These are phyloP conservation scores for Elegia similella DNA, from an alignment of 2,888 invertebrate genomes.

Conservation along the genomic window DNA sequence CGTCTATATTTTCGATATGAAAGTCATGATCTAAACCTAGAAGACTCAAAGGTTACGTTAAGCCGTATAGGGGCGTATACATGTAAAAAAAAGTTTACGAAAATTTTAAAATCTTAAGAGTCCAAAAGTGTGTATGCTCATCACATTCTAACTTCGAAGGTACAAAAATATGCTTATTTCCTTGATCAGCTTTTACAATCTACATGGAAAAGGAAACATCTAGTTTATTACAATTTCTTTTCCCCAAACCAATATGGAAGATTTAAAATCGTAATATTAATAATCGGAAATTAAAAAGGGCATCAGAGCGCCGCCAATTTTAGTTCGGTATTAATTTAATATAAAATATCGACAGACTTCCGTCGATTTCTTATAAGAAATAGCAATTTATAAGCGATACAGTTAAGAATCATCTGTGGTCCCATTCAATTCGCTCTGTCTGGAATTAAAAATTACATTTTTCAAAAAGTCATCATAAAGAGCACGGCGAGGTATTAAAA, in stretches of 20 bases:
- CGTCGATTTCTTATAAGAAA: slow-evolving; percentile 70
- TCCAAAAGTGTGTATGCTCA: too few relatives aligned
- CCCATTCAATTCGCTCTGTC: slow-evolving; percentile 58
- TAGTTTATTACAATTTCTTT: not conserved
- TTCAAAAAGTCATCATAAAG: slow-evolving; percentile 81
- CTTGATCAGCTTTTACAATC: not conserved
- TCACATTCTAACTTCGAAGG: too few relatives aligned
- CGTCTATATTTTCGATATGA: too few relatives aligned
- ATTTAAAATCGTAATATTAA: slow-evolving; percentile 32
- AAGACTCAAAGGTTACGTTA: too few relatives aligned
- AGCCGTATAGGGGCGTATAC: too few relatives aligned
- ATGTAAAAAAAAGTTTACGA: too few relatives aligned
- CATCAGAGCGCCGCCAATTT: slow-evolving; percentile 56
- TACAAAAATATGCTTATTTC: not conserved
- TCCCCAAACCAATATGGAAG: not conserved
- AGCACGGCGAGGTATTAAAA: slow-evolving; percentile 63
- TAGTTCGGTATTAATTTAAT: slow-evolving; percentile 66
- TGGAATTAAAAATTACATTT: slow-evolving; percentile 78
- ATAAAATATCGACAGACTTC: slow-evolving; percentile 74
- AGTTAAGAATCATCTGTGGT: slow-evolving; percentile 67
- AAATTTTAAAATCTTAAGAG: too few relatives aligned
- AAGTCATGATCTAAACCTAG: too few relatives aligned
- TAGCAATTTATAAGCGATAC: slow-evolving; percentile 75
- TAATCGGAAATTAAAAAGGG: slow-evolving; percentile 53
- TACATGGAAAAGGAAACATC: not conserved